These are phyloP conservation scores for Parazoanthus darwini DNA, from an alignment of 92 coral and sea anemone species.

Conservation along the genomic window DNA sequence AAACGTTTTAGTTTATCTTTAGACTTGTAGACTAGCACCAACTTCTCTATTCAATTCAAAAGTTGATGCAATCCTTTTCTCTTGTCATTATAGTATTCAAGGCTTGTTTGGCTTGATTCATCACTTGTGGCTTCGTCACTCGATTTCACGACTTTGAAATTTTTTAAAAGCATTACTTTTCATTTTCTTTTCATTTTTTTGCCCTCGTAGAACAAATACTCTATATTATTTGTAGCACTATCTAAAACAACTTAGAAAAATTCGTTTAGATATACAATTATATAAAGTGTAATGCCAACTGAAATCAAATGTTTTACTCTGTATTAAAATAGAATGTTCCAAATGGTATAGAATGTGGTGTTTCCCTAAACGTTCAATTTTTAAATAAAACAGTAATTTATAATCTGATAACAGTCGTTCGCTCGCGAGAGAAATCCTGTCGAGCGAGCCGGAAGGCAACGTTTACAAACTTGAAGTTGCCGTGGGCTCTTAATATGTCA, in stretches of 20 bases:
- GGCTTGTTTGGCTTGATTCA: too few species aligned
- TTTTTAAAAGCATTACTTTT: too few species aligned
- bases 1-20: not conserved
- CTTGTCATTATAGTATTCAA: not conserved
- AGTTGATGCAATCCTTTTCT: not conserved
- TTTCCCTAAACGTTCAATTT: not conserved
- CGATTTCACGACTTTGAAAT: not conserved
- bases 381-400: too few species aligned
- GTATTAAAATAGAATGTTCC: not conserved
- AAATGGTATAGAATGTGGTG: too few species aligned
- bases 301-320: not conserved
- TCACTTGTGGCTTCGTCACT: not conserved
- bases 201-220: not conserved
- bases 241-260: not conserved
- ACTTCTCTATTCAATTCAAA: not conserved
- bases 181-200: too few species aligned
- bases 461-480: too few species aligned
- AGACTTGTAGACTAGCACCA: not conserved
- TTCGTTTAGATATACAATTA: not conserved
- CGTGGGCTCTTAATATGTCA: too few species aligned
- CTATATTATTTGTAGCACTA: not conserved
- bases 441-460: too few species aligned
- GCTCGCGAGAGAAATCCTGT: too few species aligned
- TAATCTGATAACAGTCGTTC: too few species aligned
- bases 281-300: not conserved